Conservation (phyloP, 2,797 vertebrate species). For the Arctocebus calabarensis region DNA sequence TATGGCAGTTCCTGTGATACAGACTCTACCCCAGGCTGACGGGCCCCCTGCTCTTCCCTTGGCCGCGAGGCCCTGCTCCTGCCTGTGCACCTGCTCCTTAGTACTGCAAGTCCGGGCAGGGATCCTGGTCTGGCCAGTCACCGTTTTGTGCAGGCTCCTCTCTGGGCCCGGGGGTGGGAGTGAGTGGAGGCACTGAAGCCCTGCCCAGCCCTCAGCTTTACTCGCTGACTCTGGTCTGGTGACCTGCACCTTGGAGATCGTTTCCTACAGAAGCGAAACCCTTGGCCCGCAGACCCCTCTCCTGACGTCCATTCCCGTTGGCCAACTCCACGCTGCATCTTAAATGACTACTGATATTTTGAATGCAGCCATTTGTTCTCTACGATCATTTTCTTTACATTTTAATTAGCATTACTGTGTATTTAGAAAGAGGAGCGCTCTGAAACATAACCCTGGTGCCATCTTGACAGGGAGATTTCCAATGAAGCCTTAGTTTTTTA, state of each 20-base stretch:
- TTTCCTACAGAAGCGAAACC: background rate
- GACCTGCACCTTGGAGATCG: background rate
- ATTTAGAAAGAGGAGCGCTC: background rate
- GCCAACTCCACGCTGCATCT: background rate
- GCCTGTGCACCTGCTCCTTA: no score
- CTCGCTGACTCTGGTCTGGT: background rate
- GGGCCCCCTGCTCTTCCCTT: background rate
- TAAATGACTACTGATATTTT: background rate
- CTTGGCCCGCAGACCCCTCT: background rate
- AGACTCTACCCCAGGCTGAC: background rate
- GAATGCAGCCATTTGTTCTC: background rate
- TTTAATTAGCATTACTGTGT: background rate
- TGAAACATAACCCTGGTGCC: background rate
- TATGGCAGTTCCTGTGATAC: background rate
- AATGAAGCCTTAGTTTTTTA: slow-evolving; percentile 49
- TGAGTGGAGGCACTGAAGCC: background rate
- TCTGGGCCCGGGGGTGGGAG: background rate
- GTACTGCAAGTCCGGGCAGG: background rate
- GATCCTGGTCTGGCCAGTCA: no score
- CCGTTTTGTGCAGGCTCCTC: background rate
- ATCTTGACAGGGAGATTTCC: slow-evolving; percentile 28
- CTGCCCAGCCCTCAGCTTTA: background rate
- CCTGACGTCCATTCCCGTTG: background rate
- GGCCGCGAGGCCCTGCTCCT: background rate
- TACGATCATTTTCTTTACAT: background rate